Evolutionary conservation across 1,140 invertebrate species (phyloP), one percentile per base, ranked within the genome.

Genomic region (Hylaeus volcanicus): DNA sequence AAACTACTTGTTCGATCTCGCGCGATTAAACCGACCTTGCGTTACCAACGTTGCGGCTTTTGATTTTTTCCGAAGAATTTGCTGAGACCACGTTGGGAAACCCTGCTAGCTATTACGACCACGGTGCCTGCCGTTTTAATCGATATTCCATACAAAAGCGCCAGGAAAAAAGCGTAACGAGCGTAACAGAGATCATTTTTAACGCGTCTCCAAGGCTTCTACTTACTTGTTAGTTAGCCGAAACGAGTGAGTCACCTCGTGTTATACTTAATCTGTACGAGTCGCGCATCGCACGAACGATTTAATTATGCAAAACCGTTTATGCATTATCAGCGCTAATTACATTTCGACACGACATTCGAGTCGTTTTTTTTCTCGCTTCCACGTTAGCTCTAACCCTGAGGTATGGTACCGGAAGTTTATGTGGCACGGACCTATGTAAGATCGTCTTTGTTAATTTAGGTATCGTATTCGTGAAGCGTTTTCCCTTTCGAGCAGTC

Each of bases 101-200:
- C 37, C 1, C 26, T 9, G 37, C 37, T 8, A 48, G 45, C 45
- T 8, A 48, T 48, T 48, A 48, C 5, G 45, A 8, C 5, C 45
- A 5, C 60, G 26, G 45, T 8, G 45, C 45, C 12, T n/a, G 61
- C 64, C 60, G 83, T 86, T 89, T 87, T 89, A 90, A 91, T 88
- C 82, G 83, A 88, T 91, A 89, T 89, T 84, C 86, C 88, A 77
- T 9, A 15, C 48, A 43, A 26, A 37, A 61, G 66, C 63, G 60
- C 41, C 43, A 15, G 15, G 39, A 55, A 73, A 85, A 71, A 87
- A 75, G 61, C 78, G 78, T 86, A 80, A 88, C 79, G 87, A 89
- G 79, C 83, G 15, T 75, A 87, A 69, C 86, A 85, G 82, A 84
- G 72, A 66, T 37, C 43, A 6, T 14, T 51, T 53, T 63, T 39